Evolutionary conservation across 2,888 invertebrate genomes (phyloP), one percentile per base, ranked within the genome.

Genomic region (Drosophila vallismaia): DNA sequence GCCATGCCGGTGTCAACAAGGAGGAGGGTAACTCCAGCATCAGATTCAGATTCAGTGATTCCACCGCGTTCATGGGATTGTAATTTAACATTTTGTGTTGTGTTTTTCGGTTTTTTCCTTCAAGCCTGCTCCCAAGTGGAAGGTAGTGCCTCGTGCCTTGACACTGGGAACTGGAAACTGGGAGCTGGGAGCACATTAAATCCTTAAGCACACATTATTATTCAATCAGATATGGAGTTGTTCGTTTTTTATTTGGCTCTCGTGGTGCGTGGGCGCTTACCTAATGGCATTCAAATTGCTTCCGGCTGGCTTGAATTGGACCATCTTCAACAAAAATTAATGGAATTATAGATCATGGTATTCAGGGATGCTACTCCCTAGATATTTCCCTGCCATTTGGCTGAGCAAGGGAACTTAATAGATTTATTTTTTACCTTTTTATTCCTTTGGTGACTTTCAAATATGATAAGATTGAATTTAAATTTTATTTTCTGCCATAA

Each of bases 211-310:
- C 77, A 87, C 83, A 87, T 87, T 87, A 87, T 88, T 87, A 88
- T 88, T 88, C 88, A 88, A 87, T 87, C 86, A 88, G 88, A 88
- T 88, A 86, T 78, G 82, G 75, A 74, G 74, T 76, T 80, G 79
- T 73, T 76, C 79, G 73, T 72, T 46, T 56, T 48, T 67, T 57
- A 36, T 42, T 51, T 49, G 29, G 49, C 28, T 44, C 46, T 38
- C 42, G 14, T 19, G 54, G 29, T 58, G 64, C 49, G 53, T 62
- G 71, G 50, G 72, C 51, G 10, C 51, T 28, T 31, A 51, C 56
- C 77, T 74, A 82, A 82, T 79, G 80, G 49, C 73, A 74, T 72
- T 82, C 59, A 72, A 86, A 86, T 86, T 77, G 74, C 55, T 75
- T 64, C 70, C 51, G 48, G 50, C 42, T 53, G 58, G 63, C 42